phyloP scores from a whole-genome alignment of 2,888 invertebrate genomes.

The Parnassius smintheus region DNA sequence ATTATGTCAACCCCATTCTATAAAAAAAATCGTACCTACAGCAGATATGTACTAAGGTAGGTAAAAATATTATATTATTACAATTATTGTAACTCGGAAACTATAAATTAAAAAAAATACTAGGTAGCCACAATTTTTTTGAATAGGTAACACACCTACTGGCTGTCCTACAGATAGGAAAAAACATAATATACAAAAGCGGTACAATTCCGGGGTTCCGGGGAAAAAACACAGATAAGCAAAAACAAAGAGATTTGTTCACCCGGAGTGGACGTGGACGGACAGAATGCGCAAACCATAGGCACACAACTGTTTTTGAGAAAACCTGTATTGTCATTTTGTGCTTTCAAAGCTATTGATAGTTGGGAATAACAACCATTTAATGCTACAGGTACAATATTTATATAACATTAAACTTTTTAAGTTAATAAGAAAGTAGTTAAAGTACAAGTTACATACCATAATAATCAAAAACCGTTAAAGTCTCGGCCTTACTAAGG shows the following conservation, averaged over 20 bases:
- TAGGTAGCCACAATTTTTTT: too few species aligned
- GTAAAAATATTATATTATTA: too few species aligned
- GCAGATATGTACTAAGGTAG: too few species aligned
- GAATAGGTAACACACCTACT: too few species aligned
- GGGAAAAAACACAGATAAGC: neutral
- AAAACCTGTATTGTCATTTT: constrained; percentile 20
- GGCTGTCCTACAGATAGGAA: neutral
- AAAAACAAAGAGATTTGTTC: constrained; percentile 23
- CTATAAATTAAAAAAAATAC: too few species aligned
- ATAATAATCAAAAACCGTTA: constrained; percentile 20
- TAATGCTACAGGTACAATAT: neutral
- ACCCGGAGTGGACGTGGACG: constrained; percentile 1
- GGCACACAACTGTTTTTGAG: constrained; percentile 12
- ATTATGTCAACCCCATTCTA: too few species aligned
- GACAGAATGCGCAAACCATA: constrained; percentile 6
- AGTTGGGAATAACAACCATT: constrained; percentile 16
- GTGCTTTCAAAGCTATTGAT: constrained; percentile 23
- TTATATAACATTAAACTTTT: too few species aligned
- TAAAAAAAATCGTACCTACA: too few species aligned
- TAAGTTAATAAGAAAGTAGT: neutral
- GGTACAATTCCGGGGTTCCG: constrained; percentile 19
- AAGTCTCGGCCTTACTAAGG: constrained; percentile 6
- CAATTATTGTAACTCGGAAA: too few species aligned
- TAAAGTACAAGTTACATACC: constrained; percentile 11
- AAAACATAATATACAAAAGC: constrained; percentile 3